phyloP scores from a whole-genome alignment of 2,888 invertebrate genomes.

The Rotaria macrura region DNA sequence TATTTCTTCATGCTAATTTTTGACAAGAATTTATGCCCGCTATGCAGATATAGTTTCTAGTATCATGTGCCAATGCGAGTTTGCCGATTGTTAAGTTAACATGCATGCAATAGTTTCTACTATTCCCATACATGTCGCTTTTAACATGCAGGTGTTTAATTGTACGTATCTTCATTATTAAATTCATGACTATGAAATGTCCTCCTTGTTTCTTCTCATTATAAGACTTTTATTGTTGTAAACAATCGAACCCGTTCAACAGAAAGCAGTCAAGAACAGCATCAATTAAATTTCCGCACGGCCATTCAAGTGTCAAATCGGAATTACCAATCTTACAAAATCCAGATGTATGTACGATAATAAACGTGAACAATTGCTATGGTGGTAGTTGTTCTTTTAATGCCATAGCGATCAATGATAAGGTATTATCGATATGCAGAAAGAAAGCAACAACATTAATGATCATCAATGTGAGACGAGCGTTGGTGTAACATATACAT shows the following conservation, averaged over 20 bases:
- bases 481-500: too few species aligned
- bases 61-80: too few species aligned
- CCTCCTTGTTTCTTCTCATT: neutral
- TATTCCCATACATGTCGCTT: neutral
- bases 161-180: neutral
- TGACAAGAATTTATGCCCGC: too few species aligned
- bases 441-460: neutral
- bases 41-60: too few species aligned
- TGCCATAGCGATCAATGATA: neutral
- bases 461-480: neutral
- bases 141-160: neutral
- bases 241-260: neutral
- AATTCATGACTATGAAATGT: neutral
- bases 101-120: too few species aligned
- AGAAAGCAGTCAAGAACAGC: neutral
- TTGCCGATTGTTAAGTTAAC: too few species aligned
- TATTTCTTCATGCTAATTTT: too few species aligned
- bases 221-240: neutral
- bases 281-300: neutral
- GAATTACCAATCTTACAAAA: neutral
- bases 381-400: neutral
- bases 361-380: neutral
- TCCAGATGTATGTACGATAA: neutral
- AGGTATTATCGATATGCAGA: neutral
- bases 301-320: too few species aligned